phyloP scores from a whole-genome alignment of 2,888 invertebrate species.

The Cyclophora punctaria region DNA sequence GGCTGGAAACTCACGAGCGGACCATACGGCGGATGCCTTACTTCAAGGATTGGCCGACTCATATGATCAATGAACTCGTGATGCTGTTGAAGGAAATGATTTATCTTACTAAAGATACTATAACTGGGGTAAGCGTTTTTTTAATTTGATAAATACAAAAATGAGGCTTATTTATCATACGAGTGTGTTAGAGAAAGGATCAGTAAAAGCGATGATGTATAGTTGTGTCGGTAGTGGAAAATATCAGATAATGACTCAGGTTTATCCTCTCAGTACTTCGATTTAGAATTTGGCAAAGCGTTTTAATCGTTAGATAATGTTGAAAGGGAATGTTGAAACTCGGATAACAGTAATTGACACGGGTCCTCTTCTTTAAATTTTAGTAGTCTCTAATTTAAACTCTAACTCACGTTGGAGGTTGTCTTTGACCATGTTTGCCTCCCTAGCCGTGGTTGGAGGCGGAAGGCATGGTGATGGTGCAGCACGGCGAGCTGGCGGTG shows the following conservation, averaged over 20 bases:
- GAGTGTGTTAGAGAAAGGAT: no score
- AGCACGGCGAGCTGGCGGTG: conserved; percentile 26
- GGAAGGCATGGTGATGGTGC: conserved; percentile 29
- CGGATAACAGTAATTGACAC: no score
- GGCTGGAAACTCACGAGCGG: conserved; percentile 12
- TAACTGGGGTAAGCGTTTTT: conserved; percentile 25
- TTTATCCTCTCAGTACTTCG: no score
- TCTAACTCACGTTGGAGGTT: no score
- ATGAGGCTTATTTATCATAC: no score
- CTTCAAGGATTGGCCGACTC: conserved; percentile 27
- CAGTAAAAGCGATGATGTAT: no score
- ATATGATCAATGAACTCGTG: conserved; percentile 20
- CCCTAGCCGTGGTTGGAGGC: conserved; percentile 22
- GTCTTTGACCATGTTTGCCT: not conserved
- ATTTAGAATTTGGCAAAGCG: no score
- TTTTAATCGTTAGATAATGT: no score
- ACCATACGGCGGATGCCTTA: conserved; percentile 23
- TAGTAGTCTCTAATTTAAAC: not conserved
- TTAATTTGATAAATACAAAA: no score
- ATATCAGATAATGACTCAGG: no score
- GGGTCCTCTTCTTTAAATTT: not conserved
- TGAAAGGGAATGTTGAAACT: no score
- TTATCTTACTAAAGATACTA: conserved; percentile 22
- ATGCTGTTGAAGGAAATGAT: conserved; percentile 22
- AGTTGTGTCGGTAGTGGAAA: no score